Base-by-base conservation (phyloP, 2,888 invertebrate genomes). In the Sarcophaga caerulescens region DNA sequence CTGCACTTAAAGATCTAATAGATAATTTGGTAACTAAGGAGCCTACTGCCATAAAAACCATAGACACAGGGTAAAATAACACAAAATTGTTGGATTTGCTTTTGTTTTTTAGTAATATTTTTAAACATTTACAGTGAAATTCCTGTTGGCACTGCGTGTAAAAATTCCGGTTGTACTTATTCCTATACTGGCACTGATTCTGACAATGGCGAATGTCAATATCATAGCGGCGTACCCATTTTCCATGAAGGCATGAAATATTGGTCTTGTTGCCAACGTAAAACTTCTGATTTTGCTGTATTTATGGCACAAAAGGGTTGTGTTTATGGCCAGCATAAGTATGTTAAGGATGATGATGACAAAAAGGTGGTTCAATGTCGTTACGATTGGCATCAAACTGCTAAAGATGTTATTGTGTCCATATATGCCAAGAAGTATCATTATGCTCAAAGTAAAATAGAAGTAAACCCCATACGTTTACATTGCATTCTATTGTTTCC, bases 241-340 rank as follows among this genome's bases (percentile, higher is more conserved):
- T 99, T 99, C 92, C 99, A 99, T 90, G 99, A 99, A 94, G 99
- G 99, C 0, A 94, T 99, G 92, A 99, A 99, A 92, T 99, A 96
- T 93, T 99, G 99, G 99, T 97, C 98, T 0, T 99, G 99, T 92
- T 99, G 99, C 91, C 96, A 97, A 89, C 96, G 96, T 90, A 96
- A 96, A 90, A 99, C 99, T 0, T 96, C 97, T 0, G 99, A 99
- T 92, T 99, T 99, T 92, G 95, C 97, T 81, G 95, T 95, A 2
- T 99, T 99, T 91, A 94, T 99, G 80, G 96, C 96, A 78, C 99
- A 99, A 94, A 95, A 95, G 74, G 99, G 99, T 0, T 99, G 99
- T 91, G 94, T 95, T 5, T 94, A 94, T 81, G 99, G 98, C 6
- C 94, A 94, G 70, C 99, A 99, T 93, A 94, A 96, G 85, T 99